A percentile compares a stretch with the other conserved stretches of the same genome.
phyloP scores from a whole-genome alignment of 2,797 vertebrate species.

The Fistularia commersonii region DNA sequence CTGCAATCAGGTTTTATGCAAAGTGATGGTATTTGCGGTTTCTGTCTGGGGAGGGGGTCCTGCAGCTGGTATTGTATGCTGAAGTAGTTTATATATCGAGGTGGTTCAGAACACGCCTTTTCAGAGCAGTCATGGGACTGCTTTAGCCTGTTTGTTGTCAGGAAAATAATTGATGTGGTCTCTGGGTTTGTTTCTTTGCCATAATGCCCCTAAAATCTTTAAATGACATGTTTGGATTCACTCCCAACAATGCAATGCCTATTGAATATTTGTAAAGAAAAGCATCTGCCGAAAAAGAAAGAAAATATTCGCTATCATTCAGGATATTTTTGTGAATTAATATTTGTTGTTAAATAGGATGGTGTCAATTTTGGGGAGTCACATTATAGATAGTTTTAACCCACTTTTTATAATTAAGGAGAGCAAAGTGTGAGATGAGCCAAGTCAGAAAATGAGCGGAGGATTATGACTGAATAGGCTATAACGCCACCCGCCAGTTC shows the following conservation, averaged over 20 bases:
- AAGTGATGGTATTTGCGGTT: not conserved
- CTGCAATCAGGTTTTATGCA: constrained; percentile 1
- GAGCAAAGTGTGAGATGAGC: no score
- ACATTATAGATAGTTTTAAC: no score
- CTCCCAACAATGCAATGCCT: not conserved
- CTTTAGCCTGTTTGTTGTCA: constrained; percentile 63
- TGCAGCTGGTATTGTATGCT: not conserved
- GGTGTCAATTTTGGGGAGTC: no score
- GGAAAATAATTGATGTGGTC: constrained; percentile 48
- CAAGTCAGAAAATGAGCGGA: no score
- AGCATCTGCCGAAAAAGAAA: no score
- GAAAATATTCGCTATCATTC: no score
- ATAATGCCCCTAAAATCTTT: constrained; percentile 21
- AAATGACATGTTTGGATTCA: constrained; percentile 33
- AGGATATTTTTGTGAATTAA: no score
- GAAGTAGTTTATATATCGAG: constrained; percentile 49
- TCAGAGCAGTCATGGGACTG: constrained; percentile 62
- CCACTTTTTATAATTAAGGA: no score
- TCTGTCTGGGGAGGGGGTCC: constrained; percentile 3
- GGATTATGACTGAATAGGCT: no score
- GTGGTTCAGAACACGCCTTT: constrained; percentile 54
- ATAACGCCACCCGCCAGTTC: no score
- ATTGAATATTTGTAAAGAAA: not conserved
- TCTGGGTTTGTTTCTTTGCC: constrained; percentile 27
- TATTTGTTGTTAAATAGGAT: no score